Evolutionary conservation across 2,888 invertebrate genomes (phyloP).

Genomic region (Euzophera pinguis): DNA sequence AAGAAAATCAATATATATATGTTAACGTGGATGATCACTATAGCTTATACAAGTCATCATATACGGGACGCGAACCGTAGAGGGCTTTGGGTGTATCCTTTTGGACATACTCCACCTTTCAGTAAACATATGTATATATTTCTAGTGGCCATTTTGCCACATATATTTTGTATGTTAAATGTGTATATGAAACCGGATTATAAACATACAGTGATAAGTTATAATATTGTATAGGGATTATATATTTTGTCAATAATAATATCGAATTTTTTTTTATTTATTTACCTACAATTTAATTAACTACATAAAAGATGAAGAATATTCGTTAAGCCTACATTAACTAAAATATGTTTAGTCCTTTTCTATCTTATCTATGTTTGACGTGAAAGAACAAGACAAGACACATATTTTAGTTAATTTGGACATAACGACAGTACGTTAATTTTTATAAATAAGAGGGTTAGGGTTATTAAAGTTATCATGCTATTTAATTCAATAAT

Average conservation of each 20-base stretch:
- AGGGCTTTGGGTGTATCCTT: constrained; percentile 62
- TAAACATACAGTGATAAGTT: constrained; percentile 30
- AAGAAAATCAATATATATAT: constrained; percentile 45
- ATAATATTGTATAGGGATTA: constrained; percentile 22
- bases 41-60: constrained; percentile 60
- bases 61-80: constrained; percentile 57
- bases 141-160: constrained; percentile 42
- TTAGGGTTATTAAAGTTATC: too few relatives aligned
- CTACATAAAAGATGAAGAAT: too few relatives aligned
- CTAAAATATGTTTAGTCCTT: too few relatives aligned
- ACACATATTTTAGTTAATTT: too few relatives aligned
- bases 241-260: not conserved
- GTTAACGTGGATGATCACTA: constrained; percentile 47
- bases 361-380: too few relatives aligned
- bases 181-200: constrained; percentile 31
- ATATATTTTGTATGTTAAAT: constrained; percentile 40
- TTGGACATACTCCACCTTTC: constrained; percentile 50
- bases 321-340: too few relatives aligned
- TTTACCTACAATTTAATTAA: too few relatives aligned
- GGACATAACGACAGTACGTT: too few relatives aligned
- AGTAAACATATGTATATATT: constrained; percentile 43
- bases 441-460: too few relatives aligned
- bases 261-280: too few relatives aligned
- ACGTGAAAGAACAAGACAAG: too few relatives aligned
- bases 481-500: too few relatives aligned